A percentile compares a stretch with the other conserved stretches of the same genome.
Conservation (phyloP, 1,140 invertebrate genomes). For the Drosophila oshimai region DNA sequence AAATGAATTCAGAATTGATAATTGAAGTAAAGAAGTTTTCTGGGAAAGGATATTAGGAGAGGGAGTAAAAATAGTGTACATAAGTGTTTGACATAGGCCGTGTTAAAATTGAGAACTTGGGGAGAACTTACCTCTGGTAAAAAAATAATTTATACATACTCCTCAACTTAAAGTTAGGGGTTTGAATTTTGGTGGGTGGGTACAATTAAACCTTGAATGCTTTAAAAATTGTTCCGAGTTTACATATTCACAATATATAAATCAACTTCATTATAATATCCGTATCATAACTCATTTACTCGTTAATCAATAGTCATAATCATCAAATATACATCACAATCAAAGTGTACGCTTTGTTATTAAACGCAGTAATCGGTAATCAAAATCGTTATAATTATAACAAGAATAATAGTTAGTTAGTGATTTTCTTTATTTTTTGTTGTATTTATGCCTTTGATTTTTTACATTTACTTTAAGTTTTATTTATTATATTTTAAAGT, state of each 20-base stretch:
- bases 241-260: constrained; percentile 76
- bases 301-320: constrained; percentile 50
- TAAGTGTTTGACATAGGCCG: constrained; percentile 4
- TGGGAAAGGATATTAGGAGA: neutral
- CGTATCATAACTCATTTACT: constrained; percentile 67
- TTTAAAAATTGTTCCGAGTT: constrained; percentile 31
- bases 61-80: neutral
- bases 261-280: constrained; percentile 81
- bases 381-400: constrained; percentile 67
- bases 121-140: neutral
- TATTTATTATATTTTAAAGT: constrained; percentile 26
- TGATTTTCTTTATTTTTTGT: constrained; percentile 43
- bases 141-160: constrained; percentile 24
- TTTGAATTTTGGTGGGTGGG: constrained; percentile 19
- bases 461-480: constrained; percentile 36
- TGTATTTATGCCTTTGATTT: constrained; percentile 35
- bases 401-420: constrained; percentile 71
- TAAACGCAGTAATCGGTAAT: constrained; percentile 66
- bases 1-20: constrained; percentile 6
- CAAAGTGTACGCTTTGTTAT: constrained; percentile 79
- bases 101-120: constrained; percentile 23
- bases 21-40: constrained; percentile 2
- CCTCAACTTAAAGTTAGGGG: neutral
- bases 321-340: constrained; percentile 81
- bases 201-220: constrained; percentile 61